Evolutionary conservation across 1,140 invertebrate genomes (phyloP).

Genomic region (Sitobion miscanthi): DNA sequence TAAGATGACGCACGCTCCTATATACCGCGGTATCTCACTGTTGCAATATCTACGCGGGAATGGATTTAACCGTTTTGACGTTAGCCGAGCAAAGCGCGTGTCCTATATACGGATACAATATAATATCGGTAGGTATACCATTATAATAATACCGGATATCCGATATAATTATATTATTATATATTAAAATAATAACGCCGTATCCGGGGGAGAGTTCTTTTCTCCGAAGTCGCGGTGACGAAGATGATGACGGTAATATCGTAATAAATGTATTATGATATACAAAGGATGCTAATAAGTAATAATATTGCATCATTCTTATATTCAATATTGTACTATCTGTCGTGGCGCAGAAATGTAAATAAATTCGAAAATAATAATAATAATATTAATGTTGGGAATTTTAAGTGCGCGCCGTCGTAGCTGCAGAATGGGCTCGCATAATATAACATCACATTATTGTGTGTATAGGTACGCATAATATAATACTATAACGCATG

Average conservation of each 20-base stretch:
- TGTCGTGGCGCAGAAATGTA: background rate
- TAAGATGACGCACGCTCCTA: background rate
- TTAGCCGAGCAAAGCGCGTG: background rate
- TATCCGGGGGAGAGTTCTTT: too few species aligned
- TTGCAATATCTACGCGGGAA: too few species aligned
- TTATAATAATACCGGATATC: background rate
- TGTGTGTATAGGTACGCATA: background rate
- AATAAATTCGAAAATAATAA: background rate
- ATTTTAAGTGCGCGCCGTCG: background rate
- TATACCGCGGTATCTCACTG: too few species aligned
- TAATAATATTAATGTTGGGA: background rate
- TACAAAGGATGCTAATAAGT: too few species aligned
- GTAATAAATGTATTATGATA: background rate
- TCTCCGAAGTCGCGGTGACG: too few species aligned
- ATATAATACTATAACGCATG: background rate
- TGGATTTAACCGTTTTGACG: background rate
- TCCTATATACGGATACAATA: background rate
- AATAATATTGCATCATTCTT: too few species aligned
- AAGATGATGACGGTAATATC: background rate
- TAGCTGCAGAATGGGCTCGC: background rate
- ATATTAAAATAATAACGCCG: background rate
- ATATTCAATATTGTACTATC: too few species aligned
- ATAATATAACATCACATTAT: background rate
- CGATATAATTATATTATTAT: background rate
- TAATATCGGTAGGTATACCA: background rate